Percentiles rank a stretch among this genome's conserved stretches.
Evolutionary conservation across 2,113 vertebrate species (phyloP).

Genomic region (Turdus rufiventris): DNA sequence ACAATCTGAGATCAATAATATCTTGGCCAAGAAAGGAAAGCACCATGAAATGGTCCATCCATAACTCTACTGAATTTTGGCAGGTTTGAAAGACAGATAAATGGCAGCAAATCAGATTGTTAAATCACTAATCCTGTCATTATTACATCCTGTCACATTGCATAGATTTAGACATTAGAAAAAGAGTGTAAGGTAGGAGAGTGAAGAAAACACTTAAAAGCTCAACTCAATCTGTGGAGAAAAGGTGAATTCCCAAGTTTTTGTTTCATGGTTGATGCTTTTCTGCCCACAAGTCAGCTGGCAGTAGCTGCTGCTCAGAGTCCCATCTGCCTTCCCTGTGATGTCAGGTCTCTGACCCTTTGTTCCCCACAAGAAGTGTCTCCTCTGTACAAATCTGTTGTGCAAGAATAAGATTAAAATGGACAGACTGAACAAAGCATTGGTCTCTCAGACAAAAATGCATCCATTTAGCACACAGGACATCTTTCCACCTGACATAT

Average conservation of each 20-base stretch:
- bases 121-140: constrained; percentile 32
- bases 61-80: constrained; percentile 21
- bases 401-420: constrained; percentile 71
- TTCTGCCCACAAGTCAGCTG: background rate
- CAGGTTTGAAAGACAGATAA: constrained; percentile 40
- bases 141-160: constrained; percentile 29
- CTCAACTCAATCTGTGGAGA: background rate
- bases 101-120: constrained; percentile 32
- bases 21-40: constrained; percentile 2
- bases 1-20: constrained; percentile 31
- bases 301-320: background rate
- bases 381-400: constrained; percentile 54
- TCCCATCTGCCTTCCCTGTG: background rate
- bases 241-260: background rate
- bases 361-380: constrained; percentile 5
- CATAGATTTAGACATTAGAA: constrained; percentile 2
- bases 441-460: constrained; percentile 24
- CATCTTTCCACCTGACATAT: constrained; percentile 69
- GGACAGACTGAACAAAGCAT: constrained; percentile 70
- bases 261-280: background rate
- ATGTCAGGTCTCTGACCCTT: constrained; percentile 29
- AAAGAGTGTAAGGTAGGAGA: background rate
- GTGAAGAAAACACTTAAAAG: background rate
- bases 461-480: constrained; percentile 72
- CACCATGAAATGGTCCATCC: constrained; percentile 26